Evolutionary conservation across 2,888 invertebrate species (phyloP), one percentile per base, ranked within the genome.

Genomic region (Sepiola atlantica): DNA sequence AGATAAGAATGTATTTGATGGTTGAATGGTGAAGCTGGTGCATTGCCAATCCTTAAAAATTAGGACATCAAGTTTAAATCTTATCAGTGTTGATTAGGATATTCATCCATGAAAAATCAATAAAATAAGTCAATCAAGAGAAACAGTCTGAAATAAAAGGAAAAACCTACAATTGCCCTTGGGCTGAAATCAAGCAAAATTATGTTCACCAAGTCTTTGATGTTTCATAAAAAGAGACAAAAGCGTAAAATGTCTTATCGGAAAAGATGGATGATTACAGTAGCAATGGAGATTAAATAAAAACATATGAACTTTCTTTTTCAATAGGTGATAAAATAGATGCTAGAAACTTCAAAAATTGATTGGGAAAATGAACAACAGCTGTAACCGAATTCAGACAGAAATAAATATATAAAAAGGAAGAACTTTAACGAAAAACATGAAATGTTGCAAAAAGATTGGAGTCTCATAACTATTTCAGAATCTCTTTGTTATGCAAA

Each of bases 11-110:
- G 28, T 18, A 77, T 77, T 77, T 77, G 77, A 77, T 77, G 32
- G 77, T 77, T n/a, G 77, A 77, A n/a, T n/a, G 14, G n/a, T n/a
- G 16, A 77, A 77, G n/a, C 32, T 77, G 77, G 77, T 77, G 16
- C 12, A 77, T 18, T 77, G 77, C 77, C 77, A 77, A 18, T 1
- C n/a, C 4, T 77, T 12, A 32, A n/a, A 77, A 77, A 77, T 77
- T n/a, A 77, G 77, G 77, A 77, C 77, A 77, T 77, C 77, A 77
- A 77, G 77, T 77, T 77, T 16, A 77, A 77, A 77, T 77, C 77
- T n/a, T n/a, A 77, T 77, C 77, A 77, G 77, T 16, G 77, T 77
- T 77, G n/a, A 77, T 77, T 77, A 77, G 32, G 77, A 77, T 77
- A 77, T n/a, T 77, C 77, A 77, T 77, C 77, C 77, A 77, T 77